Evolutionary conservation across 2,888 invertebrate species (phyloP).

Genomic region (Conchocele bisecta): DNA sequence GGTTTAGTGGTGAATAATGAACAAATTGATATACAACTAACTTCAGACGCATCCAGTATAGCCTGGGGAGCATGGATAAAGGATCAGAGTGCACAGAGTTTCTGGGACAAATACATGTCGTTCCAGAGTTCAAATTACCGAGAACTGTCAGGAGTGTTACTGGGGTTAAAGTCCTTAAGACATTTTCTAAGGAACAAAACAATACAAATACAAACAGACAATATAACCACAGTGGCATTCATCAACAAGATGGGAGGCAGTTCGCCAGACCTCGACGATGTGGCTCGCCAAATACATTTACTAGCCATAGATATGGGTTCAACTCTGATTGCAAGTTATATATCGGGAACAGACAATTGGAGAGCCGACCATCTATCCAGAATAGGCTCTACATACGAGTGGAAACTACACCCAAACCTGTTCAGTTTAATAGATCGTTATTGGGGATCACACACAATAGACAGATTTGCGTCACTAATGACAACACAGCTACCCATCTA

Average conservation of each 20-base stretch:
- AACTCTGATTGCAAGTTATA: neutral
- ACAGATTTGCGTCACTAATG: conserved; percentile 11
- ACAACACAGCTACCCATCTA: neutral
- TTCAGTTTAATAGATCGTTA: neutral
- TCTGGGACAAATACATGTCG: conserved; percentile 12
- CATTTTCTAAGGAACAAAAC: neutral
- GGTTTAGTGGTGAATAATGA: neutral
- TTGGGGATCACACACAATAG: conserved; percentile 6
- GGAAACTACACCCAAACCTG: conserved; percentile 3
- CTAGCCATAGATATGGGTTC: neutral
- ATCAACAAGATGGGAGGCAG: neutral
- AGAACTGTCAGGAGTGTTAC: conserved; percentile 17
- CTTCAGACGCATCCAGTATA: conserved; percentile 7
- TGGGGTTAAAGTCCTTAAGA: neutral
- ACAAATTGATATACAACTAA: conserved; percentile 10
- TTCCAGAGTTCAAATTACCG: conserved; percentile 23
- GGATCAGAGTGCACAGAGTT: conserved; percentile 1
- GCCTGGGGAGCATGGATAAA: conserved; percentile 14
- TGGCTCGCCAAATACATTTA: neutral
- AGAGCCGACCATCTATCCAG: neutral
- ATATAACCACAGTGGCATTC: neutral
- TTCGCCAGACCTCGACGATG: neutral
- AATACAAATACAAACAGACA: neutral
- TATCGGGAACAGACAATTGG: neutral
- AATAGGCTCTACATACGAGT: conserved; percentile 1